These are phyloP conservation scores for Brachionus asplanchnoidis DNA, from an alignment of 1,140 invertebrate species.

Conservation along the genomic window DNA sequence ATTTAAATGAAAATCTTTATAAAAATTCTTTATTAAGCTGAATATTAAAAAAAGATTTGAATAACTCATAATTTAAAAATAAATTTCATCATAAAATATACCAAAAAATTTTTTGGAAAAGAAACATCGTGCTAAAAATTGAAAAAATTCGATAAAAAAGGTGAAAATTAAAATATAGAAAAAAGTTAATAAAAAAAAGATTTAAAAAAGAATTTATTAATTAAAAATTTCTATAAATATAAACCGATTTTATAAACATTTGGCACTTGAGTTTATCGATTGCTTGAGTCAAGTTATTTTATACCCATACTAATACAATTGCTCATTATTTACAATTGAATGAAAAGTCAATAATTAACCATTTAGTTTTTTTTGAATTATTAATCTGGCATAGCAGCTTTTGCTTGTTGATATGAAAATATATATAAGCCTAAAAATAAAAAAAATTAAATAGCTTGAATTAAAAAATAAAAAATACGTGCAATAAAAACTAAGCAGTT, in stretches of 20 bases:
- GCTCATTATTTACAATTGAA: conserved; percentile 13
- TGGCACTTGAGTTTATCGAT: conserved; percentile 9
- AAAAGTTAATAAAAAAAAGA: not conserved
- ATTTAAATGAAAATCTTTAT: no score
- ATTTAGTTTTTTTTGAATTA: not conserved
- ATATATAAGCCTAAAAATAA: conserved; percentile 7
- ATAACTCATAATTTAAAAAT: no score
- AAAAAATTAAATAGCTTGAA: not conserved
- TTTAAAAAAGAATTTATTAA: not conserved
- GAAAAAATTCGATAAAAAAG: not conserved
- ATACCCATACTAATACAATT: not conserved
- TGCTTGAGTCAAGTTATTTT: not conserved
- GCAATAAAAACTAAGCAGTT: not conserved
- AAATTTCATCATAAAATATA: no score
- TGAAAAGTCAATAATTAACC: not conserved
- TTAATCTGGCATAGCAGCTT: conserved; percentile 23
- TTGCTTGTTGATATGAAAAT: conserved; percentile 24
- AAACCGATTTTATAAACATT: not conserved
- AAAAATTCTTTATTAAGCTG: no score
- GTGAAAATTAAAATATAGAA: not conserved
- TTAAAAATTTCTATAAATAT: not conserved
- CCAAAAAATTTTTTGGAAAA: no score
- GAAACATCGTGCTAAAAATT: not conserved
- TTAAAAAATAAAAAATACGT: not conserved
- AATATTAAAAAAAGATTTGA: no score